A percentile compares a stretch with the other conserved stretches of the same genome.
Evolutionary conservation across 1,140 invertebrate genomes (phyloP).

Genomic region (Drosophila athabasca): DNA sequence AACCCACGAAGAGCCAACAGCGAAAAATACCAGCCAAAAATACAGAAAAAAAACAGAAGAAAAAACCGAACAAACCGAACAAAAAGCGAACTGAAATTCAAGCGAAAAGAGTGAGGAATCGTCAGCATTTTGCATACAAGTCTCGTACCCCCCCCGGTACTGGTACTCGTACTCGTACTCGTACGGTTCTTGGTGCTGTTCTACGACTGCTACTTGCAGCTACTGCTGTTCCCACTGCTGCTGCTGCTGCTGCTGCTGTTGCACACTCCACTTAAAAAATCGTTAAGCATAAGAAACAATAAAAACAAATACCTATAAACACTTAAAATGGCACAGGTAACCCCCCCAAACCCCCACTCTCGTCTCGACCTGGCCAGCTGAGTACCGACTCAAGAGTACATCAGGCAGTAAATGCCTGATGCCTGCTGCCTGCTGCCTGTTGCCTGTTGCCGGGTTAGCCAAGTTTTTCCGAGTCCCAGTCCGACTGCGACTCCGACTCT

Average conservation of each 20-base stretch:
- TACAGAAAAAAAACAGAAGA: conserved; percentile 6
- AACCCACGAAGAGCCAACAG: conserved; percentile 47
- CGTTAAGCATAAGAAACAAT: conserved; percentile 81
- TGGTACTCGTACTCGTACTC: no score
- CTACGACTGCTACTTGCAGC: conserved; percentile 11
- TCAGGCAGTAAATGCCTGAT: conserved; percentile 41
- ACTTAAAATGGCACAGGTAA: conserved; percentile 73
- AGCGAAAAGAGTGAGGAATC: conserved; percentile 24
- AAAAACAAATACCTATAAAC: conserved; percentile 82
- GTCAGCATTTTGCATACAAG: conserved; percentile 68
- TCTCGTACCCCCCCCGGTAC: conserved; percentile 6
- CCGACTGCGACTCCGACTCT: no score
- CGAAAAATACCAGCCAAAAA: conserved; percentile 19
- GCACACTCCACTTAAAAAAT: conserved; percentile 74
- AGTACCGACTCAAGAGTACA: conserved; percentile 27
- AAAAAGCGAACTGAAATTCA: conserved; percentile 30
- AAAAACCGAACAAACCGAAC: not conserved
- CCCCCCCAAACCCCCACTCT: conserved; percentile 7
- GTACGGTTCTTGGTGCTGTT: conserved; percentile 8
- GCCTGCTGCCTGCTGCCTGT: not conserved
- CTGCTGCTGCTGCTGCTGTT: conserved; percentile 32
- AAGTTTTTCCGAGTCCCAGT: conserved; percentile 25
- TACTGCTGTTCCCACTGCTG: conserved; percentile 27
- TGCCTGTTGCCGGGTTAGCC: not conserved
- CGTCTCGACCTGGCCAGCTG: conserved; percentile 10